A percentile compares a stretch with the other conserved stretches of the same genome.
These are phyloP conservation scores for Oryzias sinensis DNA, from an alignment of 2,797 vertebrate genomes.

Conservation along the genomic window DNA sequence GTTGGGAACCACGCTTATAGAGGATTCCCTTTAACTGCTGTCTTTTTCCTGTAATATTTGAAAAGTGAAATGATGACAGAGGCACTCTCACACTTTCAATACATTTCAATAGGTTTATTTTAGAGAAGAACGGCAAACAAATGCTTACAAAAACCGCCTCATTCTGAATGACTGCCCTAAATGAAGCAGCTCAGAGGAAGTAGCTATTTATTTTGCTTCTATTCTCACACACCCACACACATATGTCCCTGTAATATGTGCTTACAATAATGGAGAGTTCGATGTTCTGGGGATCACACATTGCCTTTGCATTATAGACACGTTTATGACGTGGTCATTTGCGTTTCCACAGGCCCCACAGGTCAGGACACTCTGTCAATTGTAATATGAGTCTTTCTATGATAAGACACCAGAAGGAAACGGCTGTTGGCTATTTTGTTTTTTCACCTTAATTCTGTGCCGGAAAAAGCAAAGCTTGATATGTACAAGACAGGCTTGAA, in stretches of 20 bases:
- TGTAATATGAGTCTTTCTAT: conserved; percentile 2
- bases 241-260: conserved; percentile 55
- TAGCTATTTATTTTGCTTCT: conserved; percentile 51
- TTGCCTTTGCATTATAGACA: conserved; percentile 58
- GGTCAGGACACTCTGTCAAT: conserved; percentile 1
- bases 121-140: conserved; percentile 23
- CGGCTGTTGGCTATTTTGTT: too few species aligned
- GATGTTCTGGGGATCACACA: conserved; percentile 62
- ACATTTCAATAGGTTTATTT: conserved; percentile 8
- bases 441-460: neutral
- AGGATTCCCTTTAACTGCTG: conserved; percentile 22
- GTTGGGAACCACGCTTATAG: neutral
- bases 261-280: conserved; percentile 60
- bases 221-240: conserved; percentile 45
- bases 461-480: conserved; percentile 1
- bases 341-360: conserved; percentile 17
- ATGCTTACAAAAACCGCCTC: conserved; percentile 30
- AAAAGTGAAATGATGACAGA: conserved; percentile 19
- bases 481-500: conserved; percentile 12
- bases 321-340: conserved; percentile 45
- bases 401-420: too few species aligned
- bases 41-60: conserved; percentile 6
- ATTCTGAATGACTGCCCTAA: conserved; percentile 38
- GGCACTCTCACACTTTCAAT: conserved; percentile 5
- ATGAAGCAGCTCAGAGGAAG: conserved; percentile 51